Evolutionary conservation across 1,140 invertebrate genomes (phyloP), one percentile per base, ranked within the genome.

Genomic region (Cydia strobilella): DNA sequence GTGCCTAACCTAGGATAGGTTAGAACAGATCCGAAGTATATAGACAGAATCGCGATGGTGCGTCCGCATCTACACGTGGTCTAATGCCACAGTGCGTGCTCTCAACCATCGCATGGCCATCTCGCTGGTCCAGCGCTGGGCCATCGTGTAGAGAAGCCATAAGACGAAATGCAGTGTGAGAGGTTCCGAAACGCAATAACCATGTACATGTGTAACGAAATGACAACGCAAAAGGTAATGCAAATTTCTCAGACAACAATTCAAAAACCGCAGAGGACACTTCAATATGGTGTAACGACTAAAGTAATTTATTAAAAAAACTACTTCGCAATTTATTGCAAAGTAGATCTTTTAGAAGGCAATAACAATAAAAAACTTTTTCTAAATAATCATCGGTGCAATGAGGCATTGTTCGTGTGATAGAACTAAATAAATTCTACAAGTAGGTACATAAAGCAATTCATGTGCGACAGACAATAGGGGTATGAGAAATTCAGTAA

Each of bases 241-340:
- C 54, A 59, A 59, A 23, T 59, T 59, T 9, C 54, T 23, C 20
- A 20, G 54, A 23, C 18, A 59, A 59, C 18, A 59, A 59, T 59
- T 59, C 20, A 12, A 2, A 59, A 59, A 59, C 54, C 54, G 20
- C 54, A 59, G 20, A 59, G 54, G 54, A 20, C 48, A 51, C 48
- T 59, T 10, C 54, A 59, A 59, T 59, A 59, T 59, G 20, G 54
- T 59, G 54, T 23, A 59, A 59, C 20, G 54, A 23, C 18, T 23
- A 59, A 48, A n/a, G 42, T 59, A 20, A 59, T 59, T 59, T n/a
- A 20, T 59, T n/a, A 18, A 51, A 59, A 25, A 59, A 59, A 59
- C 54, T 18, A 59, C n/a, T 59, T 59, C 20, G 54, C 54, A n/a
- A 23, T 59, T 59, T 59, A 59, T 59, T 59, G 54, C 54, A 59